Evolutionary conservation across 2,113 vertebrate species (phyloP), one percentile per base, ranked within the genome.

Genomic region (Limanda limanda): DNA sequence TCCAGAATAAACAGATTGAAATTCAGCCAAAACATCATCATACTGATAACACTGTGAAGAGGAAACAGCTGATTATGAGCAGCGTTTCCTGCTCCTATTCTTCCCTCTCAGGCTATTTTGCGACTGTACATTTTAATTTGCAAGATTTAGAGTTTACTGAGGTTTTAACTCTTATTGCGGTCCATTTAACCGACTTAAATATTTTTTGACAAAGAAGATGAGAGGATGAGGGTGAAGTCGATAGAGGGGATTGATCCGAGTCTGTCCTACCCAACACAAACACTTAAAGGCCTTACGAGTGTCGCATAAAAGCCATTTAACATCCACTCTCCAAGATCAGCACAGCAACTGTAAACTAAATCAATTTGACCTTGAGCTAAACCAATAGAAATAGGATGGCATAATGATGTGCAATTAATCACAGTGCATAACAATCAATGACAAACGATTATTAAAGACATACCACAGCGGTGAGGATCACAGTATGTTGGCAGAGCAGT

Each of bases 321-420:
- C 79, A 66, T 84, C 54, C 51, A 59, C 72, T 87, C 78, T 67
- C 74, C 58, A 40, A 61, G 52, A 70, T 89, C 84, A 73, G 79
- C 82, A 74, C 47, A 10, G 64, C 66, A n/a, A 45, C 68, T 58
- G 60, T 76, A 78, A 76, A 73, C 78, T 52, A 20, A 7, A 86
- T 86, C 23, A 61, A 88, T 85, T 25, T 84, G 83, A 90, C 88
- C 88, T 88, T 82, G 81, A 76, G 86, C 57, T 61, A 60, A 80
- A 78, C 78, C 76, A 40, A 81, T 63, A 57, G 68, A 10, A 47
- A 63, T 8, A 47, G 31, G 58, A 57, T n/a, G 24, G 65, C 27
- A 51, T 72, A 76, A 71, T 63, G 64, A 86, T 77, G 67, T n/a
- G 74, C 60, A 57, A 89, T 92, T 87, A 85, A 89, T 94, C 86